Percentiles rank a stretch among this genome's conserved stretches.
These are phyloP conservation scores for Limenitis camilla DNA, from an alignment of 2,888 invertebrate species.

Conservation along the genomic window DNA sequence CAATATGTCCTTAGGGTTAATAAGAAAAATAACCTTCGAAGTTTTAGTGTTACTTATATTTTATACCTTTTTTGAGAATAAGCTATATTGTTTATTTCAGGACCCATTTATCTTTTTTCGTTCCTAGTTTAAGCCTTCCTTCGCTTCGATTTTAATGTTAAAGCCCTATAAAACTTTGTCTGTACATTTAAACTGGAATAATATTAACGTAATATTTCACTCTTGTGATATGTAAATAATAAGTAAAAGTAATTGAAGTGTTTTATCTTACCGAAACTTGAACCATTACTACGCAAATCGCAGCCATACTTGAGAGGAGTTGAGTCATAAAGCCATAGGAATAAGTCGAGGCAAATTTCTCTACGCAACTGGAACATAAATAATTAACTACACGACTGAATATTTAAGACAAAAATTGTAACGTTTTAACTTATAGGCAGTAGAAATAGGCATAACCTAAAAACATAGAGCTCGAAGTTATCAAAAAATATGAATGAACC, in stretches of 20 bases:
- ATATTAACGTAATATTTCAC: not conserved
- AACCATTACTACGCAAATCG: slow-evolving; percentile 69
- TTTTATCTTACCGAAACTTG: slow-evolving; percentile 62
- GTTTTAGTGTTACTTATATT: too few species aligned
- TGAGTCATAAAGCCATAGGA: slow-evolving; percentile 69
- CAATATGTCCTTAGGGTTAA: too few species aligned
- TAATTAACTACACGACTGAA: slow-evolving; percentile 5
- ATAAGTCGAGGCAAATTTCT: slow-evolving; percentile 59
- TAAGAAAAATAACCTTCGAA: too few species aligned
- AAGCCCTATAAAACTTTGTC: not conserved
- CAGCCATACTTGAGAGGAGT: slow-evolving; percentile 64
- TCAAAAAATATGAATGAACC: slow-evolving; percentile 22
- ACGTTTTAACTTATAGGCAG: too few species aligned
- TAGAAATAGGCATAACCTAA: too few species aligned
- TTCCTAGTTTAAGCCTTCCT: too few species aligned
- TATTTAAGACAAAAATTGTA: not conserved
- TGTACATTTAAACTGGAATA: not conserved
- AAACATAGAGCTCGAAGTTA: not conserved
- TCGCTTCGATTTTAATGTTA: too few species aligned
- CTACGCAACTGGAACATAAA: slow-evolving; percentile 54
- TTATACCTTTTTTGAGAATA: too few species aligned
- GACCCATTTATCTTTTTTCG: too few species aligned
- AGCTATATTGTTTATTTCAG: too few species aligned
- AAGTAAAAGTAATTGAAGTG: slow-evolving; percentile 10
- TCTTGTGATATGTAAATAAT: slow-evolving; percentile 12